These are phyloP conservation scores for Poeciliopsis infans DNA, from an alignment of 2,797 vertebrate genomes.

Conservation along the genomic window DNA sequence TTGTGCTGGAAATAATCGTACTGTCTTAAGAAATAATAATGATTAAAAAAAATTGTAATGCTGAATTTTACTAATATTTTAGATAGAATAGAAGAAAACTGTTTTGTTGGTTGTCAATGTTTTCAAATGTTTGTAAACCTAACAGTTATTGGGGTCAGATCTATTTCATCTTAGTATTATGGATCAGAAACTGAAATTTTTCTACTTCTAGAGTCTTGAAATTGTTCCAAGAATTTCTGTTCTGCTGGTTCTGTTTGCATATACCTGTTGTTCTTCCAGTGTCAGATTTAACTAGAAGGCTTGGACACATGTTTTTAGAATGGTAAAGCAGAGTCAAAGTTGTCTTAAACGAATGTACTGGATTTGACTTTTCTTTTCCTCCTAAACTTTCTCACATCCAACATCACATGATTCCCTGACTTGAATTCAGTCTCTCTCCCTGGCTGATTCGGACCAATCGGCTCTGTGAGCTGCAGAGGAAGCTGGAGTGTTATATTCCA, in stretches of 20 bases:
- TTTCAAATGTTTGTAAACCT: background rate
- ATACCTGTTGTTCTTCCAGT: background rate
- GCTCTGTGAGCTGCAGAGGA: conserved; percentile 40
- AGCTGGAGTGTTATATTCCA: conserved; percentile 45
- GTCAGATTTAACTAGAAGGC: background rate
- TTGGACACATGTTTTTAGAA: background rate
- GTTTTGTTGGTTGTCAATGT: background rate
- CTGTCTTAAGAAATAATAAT: no score
- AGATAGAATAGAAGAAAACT: background rate
- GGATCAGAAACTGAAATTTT: background rate
- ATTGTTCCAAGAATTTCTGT: background rate
- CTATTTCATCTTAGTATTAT: background rate
- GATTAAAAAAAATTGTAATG: background rate
- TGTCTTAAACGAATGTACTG: background rate
- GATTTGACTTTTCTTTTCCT: background rate
- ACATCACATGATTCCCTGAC: conserved; percentile 58
- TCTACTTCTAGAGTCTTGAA: background rate
- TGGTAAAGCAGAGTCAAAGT: background rate
- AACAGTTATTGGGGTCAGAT: background rate
- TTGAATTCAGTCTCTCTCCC: conserved; percentile 40
- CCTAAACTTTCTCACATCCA: conserved; percentile 17
- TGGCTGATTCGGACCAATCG: conserved; percentile 64
- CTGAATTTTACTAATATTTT: background rate
- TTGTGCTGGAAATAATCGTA: background rate
- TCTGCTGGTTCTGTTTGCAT: background rate